A percentile compares a stretch with the other conserved stretches of the same genome.
Evolutionary conservation across 2,113 vertebrate species (phyloP).

Genomic region (Monopterus albus): DNA sequence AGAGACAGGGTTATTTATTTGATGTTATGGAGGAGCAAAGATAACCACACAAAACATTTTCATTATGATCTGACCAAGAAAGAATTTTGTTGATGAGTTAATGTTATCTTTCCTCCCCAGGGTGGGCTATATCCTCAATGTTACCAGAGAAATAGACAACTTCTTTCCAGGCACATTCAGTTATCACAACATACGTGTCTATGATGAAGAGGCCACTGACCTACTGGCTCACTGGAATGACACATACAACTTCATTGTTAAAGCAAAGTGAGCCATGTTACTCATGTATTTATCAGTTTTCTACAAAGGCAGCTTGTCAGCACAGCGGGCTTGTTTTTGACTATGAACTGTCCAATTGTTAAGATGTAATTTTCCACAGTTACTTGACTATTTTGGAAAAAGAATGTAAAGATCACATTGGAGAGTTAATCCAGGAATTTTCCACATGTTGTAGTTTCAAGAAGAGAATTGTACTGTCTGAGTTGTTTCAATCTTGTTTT

Average conservation of each 20-base stretch:
- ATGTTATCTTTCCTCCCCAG: constrained; percentile 76
- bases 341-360: not conserved
- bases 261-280: constrained; percentile 90
- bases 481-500: no score
- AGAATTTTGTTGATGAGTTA: constrained; percentile 54
- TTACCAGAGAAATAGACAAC: constrained; percentile 97
- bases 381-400: no score
- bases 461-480: no score
- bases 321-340: not conserved
- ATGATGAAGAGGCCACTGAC: constrained; percentile 94
- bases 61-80: constrained; percentile 47
- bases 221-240: constrained; percentile 98
- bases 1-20: constrained; percentile 87
- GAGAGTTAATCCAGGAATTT: no score
- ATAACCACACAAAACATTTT: constrained; percentile 47
- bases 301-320: not conserved
- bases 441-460: no score
- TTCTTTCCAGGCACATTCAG: constrained; percentile 95
- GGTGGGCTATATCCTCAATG: constrained; percentile 95
- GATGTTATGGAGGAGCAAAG: constrained; percentile 64
- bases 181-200: constrained; percentile 96
- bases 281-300: not conserved
- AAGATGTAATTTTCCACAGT: no score
- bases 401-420: no score
- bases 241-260: constrained; percentile 96